Evolutionary conservation across 2,888 invertebrate species (phyloP).

Genomic region (Dasypolia templi): DNA sequence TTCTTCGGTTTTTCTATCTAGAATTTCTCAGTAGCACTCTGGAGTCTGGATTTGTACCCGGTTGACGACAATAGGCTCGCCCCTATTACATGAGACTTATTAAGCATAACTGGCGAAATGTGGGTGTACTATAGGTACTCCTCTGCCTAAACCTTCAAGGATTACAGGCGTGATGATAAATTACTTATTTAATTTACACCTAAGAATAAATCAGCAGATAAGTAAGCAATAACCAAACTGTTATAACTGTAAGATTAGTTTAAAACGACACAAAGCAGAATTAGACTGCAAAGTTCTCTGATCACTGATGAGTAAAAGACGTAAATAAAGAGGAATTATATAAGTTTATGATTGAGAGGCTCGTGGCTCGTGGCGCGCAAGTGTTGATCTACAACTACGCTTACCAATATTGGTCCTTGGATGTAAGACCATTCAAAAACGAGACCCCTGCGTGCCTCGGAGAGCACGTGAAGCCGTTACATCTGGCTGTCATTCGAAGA

Average conservation of each 20-base stretch:
- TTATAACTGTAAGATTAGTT: background rate
- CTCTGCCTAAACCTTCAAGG: too few relatives aligned
- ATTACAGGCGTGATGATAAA: too few relatives aligned
- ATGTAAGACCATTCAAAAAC: background rate
- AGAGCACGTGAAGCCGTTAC: background rate
- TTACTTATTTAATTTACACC: too few relatives aligned
- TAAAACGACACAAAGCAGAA: background rate
- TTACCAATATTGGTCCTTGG: background rate
- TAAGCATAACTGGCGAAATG: too few relatives aligned
- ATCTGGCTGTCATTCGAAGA: background rate
- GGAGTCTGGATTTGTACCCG: too few relatives aligned
- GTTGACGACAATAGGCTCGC: too few relatives aligned
- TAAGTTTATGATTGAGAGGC: background rate
- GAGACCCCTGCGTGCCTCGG: background rate
- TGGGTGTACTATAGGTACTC: too few relatives aligned
- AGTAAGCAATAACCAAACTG: background rate
- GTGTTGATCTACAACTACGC: background rate
- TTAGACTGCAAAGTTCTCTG: background rate
- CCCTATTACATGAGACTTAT: too few relatives aligned
- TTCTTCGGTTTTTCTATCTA: too few relatives aligned
- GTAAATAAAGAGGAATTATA: background rate
- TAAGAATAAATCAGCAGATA: background rate
- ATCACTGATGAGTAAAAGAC: background rate
- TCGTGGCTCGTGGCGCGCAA: too few relatives aligned
- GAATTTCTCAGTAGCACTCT: too few relatives aligned